phyloP scores from a whole-genome alignment of 2,113 vertebrate species.

The Laterallus jamaicensis region DNA sequence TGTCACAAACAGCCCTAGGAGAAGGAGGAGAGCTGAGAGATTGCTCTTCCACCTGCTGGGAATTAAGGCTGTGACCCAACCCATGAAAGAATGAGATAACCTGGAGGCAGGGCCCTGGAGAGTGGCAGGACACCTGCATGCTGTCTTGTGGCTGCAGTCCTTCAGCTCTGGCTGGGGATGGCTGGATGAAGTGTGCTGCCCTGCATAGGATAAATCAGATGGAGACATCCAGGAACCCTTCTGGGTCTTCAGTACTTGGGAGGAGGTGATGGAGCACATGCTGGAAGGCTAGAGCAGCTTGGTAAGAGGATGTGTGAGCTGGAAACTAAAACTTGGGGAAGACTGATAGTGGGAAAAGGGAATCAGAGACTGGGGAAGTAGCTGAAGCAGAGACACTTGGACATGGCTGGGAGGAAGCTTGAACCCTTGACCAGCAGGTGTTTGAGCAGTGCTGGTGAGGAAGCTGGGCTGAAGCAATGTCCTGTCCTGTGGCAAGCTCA shows the following conservation, averaged over 20 bases:
- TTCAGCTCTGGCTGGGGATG: neutral
- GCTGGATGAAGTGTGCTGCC: neutral
- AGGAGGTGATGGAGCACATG: neutral
- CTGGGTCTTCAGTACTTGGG: neutral
- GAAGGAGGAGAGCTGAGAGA: neutral
- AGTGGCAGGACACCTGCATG: neutral
- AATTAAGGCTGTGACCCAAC: neutral
- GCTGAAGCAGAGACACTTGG: neutral
- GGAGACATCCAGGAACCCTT: neutral
- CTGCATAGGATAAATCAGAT: neutral
- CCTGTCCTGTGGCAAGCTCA: neutral
- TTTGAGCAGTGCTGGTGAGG: neutral
- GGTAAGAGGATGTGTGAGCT: neutral
- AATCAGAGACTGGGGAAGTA: neutral
- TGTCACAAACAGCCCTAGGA: neutral
- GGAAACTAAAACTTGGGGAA: neutral
- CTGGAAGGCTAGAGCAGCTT: neutral
- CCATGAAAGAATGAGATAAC: neutral
- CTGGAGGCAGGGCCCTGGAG: neutral
- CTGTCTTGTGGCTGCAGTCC: neutral
- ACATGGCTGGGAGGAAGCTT: neutral
- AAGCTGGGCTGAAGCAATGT: neutral
- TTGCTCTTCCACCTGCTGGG: neutral
- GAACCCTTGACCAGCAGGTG: neutral
- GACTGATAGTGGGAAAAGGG: neutral